Evolutionary conservation across 2,888 invertebrate genomes (phyloP).

Genomic region (Dynastes grantii): DNA sequence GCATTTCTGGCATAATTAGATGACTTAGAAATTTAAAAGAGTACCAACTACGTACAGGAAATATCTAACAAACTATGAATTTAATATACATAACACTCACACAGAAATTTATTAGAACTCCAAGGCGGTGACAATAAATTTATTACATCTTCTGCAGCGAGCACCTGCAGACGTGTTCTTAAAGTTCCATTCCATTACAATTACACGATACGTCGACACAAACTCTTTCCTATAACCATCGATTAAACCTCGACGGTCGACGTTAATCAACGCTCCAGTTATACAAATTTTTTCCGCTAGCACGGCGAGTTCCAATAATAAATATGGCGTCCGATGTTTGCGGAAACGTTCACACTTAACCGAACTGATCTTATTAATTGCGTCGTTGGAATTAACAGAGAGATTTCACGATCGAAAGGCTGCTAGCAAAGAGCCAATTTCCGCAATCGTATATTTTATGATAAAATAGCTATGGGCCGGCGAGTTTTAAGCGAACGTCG

Average conservation of each 20-base stretch:
- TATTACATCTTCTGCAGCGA: too few relatives aligned
- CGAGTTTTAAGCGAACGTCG: not conserved
- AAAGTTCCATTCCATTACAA: too few relatives aligned
- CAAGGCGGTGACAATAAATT: too few relatives aligned
- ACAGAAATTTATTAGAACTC: too few relatives aligned
- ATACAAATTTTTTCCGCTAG: not conserved
- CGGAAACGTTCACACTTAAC: slow-evolving; percentile 15
- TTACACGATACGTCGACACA: too few relatives aligned
- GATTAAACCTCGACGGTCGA: not conserved
- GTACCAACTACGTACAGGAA: too few relatives aligned
- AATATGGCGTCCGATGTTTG: slow-evolving; percentile 1
- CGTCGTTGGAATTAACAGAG: not conserved
- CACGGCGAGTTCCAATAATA: not conserved
- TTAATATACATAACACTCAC: too few relatives aligned
- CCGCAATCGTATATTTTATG: slow-evolving; percentile 18
- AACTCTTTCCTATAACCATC: not conserved
- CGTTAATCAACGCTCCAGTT: too few relatives aligned
- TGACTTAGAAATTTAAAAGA: too few relatives aligned
- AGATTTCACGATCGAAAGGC: not conserved
- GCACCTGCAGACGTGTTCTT: too few relatives aligned
- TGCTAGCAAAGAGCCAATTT: not conserved
- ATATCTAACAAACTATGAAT: too few relatives aligned
- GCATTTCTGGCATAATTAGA: too few relatives aligned
- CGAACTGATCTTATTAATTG: slow-evolving; percentile 13
- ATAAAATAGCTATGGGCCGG: slow-evolving; percentile 10